Evolutionary conservation across 1,140 invertebrate species (phyloP).

Genomic region (Drosophila lacertosa): DNA sequence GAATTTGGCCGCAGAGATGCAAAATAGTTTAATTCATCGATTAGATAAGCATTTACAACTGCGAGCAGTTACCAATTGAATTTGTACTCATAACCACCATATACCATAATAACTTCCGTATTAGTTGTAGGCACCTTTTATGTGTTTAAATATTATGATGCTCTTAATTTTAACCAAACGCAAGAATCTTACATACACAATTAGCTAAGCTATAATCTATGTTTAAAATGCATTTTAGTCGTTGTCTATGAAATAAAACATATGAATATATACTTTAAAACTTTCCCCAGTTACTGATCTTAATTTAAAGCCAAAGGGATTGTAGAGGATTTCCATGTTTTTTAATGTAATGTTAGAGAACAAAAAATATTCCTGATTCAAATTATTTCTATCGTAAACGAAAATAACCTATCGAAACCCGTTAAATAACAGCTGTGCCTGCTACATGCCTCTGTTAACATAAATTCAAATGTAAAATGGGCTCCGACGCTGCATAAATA

Average conservation of each 20-base stretch:
- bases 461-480: neutral
- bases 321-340: too few relatives aligned
- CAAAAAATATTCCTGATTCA: too few relatives aligned
- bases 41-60: constrained; percentile 54
- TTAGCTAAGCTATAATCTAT: constrained; percentile 71
- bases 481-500: too few relatives aligned
- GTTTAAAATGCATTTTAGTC: constrained; percentile 75
- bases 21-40: constrained; percentile 67
- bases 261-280: constrained; percentile 37
- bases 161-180: constrained; percentile 69
- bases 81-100: constrained; percentile 54
- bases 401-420: neutral
- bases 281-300: neutral
- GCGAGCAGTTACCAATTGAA: constrained; percentile 62
- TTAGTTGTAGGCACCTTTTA: constrained; percentile 57
- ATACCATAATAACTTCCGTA: constrained; percentile 57
- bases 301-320: too few relatives aligned
- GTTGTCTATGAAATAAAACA: constrained; percentile 72
- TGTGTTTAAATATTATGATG: constrained; percentile 62
- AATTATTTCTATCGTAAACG: neutral
- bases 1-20: constrained; percentile 39
- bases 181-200: constrained; percentile 55
- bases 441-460: neutral
- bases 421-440: neutral
- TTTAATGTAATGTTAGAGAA: too few relatives aligned